Evolutionary conservation across 2,113 vertebrate species (phyloP), one percentile per base, ranked within the genome.

Genomic region (Gorsachius goisagi): DNA sequence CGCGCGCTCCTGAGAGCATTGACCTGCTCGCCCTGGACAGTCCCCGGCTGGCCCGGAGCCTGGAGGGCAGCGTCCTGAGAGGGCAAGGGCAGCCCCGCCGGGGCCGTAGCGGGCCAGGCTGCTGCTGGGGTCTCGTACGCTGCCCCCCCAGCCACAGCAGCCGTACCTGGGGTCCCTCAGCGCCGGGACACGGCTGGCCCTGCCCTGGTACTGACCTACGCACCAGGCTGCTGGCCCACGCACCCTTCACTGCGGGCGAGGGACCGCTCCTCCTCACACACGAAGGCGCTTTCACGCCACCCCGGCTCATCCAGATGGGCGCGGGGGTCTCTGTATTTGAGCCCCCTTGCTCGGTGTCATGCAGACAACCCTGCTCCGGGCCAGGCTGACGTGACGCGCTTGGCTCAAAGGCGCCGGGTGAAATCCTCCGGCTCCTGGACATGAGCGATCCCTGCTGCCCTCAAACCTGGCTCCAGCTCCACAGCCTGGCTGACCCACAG

Each of bases 141-240:
- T 5, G 0, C 1, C 8, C 56, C 22, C 41, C 22, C 63, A 5
- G 58, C 12, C 0, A 0, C 26, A 37, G 35, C 22, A 50, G 73
- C 2, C 3, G 22, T 0, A 30, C 44, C 24, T 0, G 0, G 0
- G 0, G 3, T 14, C 32, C 24, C 66, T 22, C 49, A 21, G 12
- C 3, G 5, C 27, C 59, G 24, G 52, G 45, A 39, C 47, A 4
- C 0, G 9, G 71, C 47, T 14, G 45, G 44, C 53, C 41, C 53
- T 27, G 52, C 45, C n/a, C 62, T 17, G 59, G 5, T 6, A 47
- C 66, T n/a, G 18, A 26, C 45, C 75, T 27, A 13, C 6, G 8
- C 47, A 44, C 30, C 53, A 30, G 30, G 45, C 10, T 1, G 9
- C 66, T 32, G 76, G 64, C 23, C 49, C 49, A 59, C 3, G 7